phyloP scores from a whole-genome alignment of 1,140 invertebrate species.

The Calliopsis andreniformis region DNA sequence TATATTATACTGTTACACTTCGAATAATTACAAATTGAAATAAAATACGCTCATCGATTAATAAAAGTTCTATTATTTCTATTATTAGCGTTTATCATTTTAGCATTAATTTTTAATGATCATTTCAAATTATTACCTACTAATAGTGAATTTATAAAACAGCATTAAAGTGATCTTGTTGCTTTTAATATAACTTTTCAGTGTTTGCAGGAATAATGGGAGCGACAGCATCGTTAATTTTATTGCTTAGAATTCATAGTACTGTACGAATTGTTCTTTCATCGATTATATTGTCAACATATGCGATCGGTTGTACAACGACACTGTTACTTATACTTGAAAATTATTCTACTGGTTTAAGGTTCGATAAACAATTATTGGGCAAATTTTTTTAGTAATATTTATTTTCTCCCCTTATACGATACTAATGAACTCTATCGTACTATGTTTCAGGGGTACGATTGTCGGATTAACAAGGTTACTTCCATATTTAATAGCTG shows the following conservation, averaged over 20 bases:
- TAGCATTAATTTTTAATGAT: no score
- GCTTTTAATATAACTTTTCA: slow-evolving; percentile 31
- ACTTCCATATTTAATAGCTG: slow-evolving; percentile 61
- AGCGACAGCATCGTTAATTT: slow-evolving; percentile 38
- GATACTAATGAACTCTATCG: not conserved
- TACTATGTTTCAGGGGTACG: slow-evolving; percentile 62
- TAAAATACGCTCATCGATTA: no score
- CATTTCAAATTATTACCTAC: not conserved
- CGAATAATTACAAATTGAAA: no score
- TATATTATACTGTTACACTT: no score
- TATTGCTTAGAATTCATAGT: slow-evolving; percentile 53
- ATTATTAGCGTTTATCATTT: no score
- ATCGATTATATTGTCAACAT: slow-evolving; percentile 58
- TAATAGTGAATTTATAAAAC: no score
- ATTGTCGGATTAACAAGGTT: slow-evolving; percentile 59
- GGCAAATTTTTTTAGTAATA: not conserved
- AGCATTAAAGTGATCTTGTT: not conserved
- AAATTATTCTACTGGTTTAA: slow-evolving; percentile 69
- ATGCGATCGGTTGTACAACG: slow-evolving; percentile 62
- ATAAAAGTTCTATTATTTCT: no score
- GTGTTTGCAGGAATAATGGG: slow-evolving; percentile 62
- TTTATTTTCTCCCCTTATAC: not conserved
- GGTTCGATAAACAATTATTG: slow-evolving; percentile 57
- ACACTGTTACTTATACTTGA: slow-evolving; percentile 62
- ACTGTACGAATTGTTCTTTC: slow-evolving; percentile 45